Evolutionary conservation across 2,888 invertebrate species (phyloP), one percentile per base, ranked within the genome.

Genomic region (Buathra laborator): DNA sequence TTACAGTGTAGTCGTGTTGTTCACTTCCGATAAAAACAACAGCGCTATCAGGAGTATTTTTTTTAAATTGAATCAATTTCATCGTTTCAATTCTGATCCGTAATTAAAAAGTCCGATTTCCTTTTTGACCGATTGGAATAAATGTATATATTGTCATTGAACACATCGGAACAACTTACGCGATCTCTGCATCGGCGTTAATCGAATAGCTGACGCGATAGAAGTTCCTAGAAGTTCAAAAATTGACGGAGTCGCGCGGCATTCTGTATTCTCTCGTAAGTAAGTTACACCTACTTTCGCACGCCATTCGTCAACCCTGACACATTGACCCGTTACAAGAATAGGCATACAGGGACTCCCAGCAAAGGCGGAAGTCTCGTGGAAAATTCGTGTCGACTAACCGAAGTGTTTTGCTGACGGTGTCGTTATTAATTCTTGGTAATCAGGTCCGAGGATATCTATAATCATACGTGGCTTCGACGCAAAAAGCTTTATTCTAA

Each of bases 241-340:
- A 56, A 48, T 64, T 14, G 43, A 12, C 62, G 32, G 19, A 37
- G 37, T 16, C 32, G 37, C 16, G 32, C 6, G 59, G 14, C 56
- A 19, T 66, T 16, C 43, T 43, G 32, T 46, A 64, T 64, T 75
- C 62, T 46, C 62, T 32, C 29, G 59, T 59, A 48, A 12, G 59
- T 59, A 48, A 12, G 59, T 29, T 46, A 16, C 19, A 64, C 74
- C 74, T 84, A 81, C 72, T 68, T 84, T 81, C 81, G 74, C 81
- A 77, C 77, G 84, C 84, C 62, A 84, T 81, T 78, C 84, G 77
- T 77, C 84, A 84, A 90, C 91, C 91, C 90, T 91, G 91, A 91
- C 91, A 90, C 88, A 89, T 89, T 91, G 90, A 91, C 91, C 90
- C 83, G 82, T 67, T 88, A 87, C 86, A 72, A 88, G 90, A 90